Conservation (phyloP, 2,797 vertebrate genomes). For the Oreochromis mossambicus region DNA sequence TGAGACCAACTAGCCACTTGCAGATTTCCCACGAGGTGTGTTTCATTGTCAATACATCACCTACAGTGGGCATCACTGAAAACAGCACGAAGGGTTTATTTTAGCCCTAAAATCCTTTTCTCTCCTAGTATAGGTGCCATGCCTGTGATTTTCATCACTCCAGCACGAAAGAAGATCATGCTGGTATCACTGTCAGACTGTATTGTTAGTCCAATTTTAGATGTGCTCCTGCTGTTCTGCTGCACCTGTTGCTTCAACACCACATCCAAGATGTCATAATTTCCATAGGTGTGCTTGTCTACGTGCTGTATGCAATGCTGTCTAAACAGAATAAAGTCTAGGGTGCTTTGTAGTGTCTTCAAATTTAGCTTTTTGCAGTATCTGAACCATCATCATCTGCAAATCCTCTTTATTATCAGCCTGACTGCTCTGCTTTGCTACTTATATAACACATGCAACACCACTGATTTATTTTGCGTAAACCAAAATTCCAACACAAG, state of each 20-base stretch:
- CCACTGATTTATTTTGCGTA: conserved; percentile 10
- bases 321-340: background rate
- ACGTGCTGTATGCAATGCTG: background rate
- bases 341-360: background rate
- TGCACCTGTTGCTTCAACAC: conserved; percentile 56
- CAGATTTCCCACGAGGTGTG: background rate
- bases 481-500: background rate
- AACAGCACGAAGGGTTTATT: background rate
- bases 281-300: background rate
- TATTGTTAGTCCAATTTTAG: conserved; percentile 73
- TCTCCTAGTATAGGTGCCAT: background rate
- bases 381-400: background rate
- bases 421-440: background rate
- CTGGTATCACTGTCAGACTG: conserved; percentile 30
- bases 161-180: conserved; percentile 6
- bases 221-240: conserved; percentile 32
- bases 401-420: background rate
- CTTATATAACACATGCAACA: background rate
- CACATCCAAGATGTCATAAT: conserved; percentile 19
- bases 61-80: background rate
- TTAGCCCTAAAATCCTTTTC: background rate
- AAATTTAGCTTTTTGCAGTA: background rate
- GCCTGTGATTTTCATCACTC: background rate
- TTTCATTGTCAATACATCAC: background rate
- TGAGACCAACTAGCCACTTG: background rate